Evolutionary conservation across 1,140 invertebrate genomes (phyloP).

Genomic region (Akabosia matsudoensis): DNA sequence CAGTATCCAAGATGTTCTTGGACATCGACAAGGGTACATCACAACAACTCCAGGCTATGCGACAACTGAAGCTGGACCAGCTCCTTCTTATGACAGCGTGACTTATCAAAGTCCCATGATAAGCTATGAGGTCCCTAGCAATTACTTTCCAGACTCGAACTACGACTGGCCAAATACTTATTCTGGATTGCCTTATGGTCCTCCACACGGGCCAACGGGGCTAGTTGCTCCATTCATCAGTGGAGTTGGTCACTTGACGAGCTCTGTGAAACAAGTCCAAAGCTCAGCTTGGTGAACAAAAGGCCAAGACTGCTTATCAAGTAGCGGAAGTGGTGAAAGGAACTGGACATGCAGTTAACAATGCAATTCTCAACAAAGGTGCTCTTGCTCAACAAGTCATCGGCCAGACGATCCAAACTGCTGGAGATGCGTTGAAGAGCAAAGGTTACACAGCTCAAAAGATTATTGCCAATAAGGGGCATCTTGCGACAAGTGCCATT

Average conservation of each 20-base stretch:
- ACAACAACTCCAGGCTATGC: neutral
- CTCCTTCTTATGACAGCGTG: neutral
- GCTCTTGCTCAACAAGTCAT: neutral
- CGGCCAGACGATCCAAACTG: neutral
- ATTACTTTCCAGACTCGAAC: neutral
- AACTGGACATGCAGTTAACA: neutral
- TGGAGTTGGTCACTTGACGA: neutral
- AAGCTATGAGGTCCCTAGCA: neutral
- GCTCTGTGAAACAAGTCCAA: neutral
- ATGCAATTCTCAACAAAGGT: neutral
- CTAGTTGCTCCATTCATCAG: neutral
- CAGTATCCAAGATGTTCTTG: neutral
- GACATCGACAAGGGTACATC: neutral
- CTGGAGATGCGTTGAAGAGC: neutral
- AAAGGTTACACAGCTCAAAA: neutral
- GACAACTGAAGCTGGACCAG: too few species aligned
- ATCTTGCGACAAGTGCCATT: neutral
- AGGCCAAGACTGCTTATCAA: neutral
- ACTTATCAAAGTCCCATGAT: neutral
- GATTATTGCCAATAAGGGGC: neutral
- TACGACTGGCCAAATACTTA: neutral
- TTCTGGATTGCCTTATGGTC: neutral
- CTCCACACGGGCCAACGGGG: neutral
- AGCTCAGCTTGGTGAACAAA: neutral
- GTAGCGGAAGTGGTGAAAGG: neutral